phyloP scores from a whole-genome alignment of 2,113 vertebrate genomes.

The Tauraco erythrolophus region DNA sequence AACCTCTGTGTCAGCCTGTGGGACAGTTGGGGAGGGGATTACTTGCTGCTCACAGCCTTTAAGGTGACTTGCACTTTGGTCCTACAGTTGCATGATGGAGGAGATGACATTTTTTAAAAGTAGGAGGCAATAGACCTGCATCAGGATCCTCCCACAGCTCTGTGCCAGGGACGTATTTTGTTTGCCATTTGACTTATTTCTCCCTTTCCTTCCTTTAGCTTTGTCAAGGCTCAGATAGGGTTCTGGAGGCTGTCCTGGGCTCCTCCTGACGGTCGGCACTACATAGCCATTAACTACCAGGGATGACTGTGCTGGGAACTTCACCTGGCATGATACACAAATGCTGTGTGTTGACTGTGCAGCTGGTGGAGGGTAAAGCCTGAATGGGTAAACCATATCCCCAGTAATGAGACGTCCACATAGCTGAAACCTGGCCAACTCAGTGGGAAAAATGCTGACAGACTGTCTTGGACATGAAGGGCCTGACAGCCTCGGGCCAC shows the following conservation, averaged over 20 bases:
- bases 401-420: neutral
- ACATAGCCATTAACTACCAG: neutral
- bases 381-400: neutral
- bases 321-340: neutral
- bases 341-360: neutral
- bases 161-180: neutral
- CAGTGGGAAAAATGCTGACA: neutral
- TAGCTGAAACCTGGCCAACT: neutral
- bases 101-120: neutral
- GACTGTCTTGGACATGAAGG: neutral
- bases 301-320: neutral
- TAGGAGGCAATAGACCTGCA: neutral
- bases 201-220: neutral
- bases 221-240: neutral
- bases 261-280: neutral
- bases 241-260: neutral
- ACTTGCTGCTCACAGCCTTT: neutral
- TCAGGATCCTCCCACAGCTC: neutral
- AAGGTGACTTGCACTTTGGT: neutral
- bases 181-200: neutral
- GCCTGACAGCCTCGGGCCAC: neutral
- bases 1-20: neutral
- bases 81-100: neutral
- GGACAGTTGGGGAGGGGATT: neutral
- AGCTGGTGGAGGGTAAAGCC: neutral